These are phyloP conservation scores for Pachypanchax playfairii DNA, from an alignment of 2,113 vertebrate species.

Conservation along the genomic window DNA sequence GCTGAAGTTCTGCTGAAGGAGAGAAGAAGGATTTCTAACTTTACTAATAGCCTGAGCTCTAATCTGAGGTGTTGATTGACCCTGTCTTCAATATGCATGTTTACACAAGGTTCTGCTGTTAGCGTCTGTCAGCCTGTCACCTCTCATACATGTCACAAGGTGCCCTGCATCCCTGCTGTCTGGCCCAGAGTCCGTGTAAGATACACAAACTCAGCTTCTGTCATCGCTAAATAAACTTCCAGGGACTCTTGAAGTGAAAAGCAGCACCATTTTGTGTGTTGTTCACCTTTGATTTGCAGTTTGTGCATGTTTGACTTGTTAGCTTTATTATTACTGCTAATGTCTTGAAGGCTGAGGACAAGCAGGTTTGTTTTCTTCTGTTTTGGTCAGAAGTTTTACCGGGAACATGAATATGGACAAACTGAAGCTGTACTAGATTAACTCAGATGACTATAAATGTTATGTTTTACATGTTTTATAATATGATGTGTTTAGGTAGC, in stretches of 20 bases:
- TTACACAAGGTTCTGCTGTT: slow-evolving; percentile 55
- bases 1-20: slow-evolving; percentile 53
- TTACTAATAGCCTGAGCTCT: slow-evolving; percentile 52
- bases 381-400: too few species aligned
- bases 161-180: slow-evolving; percentile 31
- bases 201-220: slow-evolving; percentile 52
- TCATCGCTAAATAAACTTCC: slow-evolving; percentile 29
- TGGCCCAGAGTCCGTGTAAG: slow-evolving; percentile 31
- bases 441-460: too few species aligned
- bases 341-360: neutral
- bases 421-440: too few species aligned
- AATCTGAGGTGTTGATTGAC: slow-evolving; percentile 67
- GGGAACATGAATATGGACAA: too few species aligned
- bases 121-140: slow-evolving; percentile 73
- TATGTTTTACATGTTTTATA: too few species aligned
- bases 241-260: slow-evolving; percentile 28
- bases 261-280: neutral
- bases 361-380: neutral
- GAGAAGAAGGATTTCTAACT: slow-evolving; percentile 64
- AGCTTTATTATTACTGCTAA: neutral
- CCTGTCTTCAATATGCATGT: slow-evolving; percentile 57
- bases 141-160: slow-evolving; percentile 69
- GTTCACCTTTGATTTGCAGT: slow-evolving; percentile 12
- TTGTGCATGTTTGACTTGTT: neutral
- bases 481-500: too few species aligned